These are phyloP conservation scores for Echiichthys vipera DNA, from an alignment of 2,797 vertebrate genomes.

Conservation along the genomic window DNA sequence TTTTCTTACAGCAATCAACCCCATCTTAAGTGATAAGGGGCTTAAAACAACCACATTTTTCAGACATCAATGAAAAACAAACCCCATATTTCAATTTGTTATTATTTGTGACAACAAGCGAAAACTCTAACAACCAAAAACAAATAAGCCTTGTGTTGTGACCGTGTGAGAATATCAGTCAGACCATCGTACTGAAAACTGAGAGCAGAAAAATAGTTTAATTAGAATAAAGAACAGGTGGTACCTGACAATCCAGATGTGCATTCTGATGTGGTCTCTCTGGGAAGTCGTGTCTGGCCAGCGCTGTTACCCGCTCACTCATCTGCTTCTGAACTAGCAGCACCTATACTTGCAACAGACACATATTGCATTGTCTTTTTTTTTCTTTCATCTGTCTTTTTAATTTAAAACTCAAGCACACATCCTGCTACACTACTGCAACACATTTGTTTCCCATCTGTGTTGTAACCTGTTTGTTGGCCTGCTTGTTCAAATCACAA, in stretches of 20 bases:
- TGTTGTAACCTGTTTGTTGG: conserved; percentile 3
- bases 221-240: not conserved
- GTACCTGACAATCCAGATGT: conserved; percentile 90
- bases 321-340: conserved; percentile 96
- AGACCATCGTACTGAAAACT: not conserved
- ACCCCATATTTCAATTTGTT: not conserved
- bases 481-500: conserved; percentile 4
- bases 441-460: not conserved
- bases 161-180: not conserved
- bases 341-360: conserved; percentile 76
- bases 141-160: too few relatives aligned
- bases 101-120: not conserved
- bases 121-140: not conserved
- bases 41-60: not conserved
- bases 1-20: not conserved
- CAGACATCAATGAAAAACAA: not conserved
- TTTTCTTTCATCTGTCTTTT: not conserved
- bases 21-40: not conserved
- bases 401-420: not conserved
- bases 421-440: not conserved
- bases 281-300: conserved; percentile 91
- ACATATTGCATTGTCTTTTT: not conserved
- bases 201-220: not conserved
- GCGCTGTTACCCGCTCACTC: conserved; percentile 90
- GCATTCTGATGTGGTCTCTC: conserved; percentile 93